These are phyloP conservation scores for Callaeas wilsoni DNA, from an alignment of 2,113 vertebrate species.

Conservation along the genomic window DNA sequence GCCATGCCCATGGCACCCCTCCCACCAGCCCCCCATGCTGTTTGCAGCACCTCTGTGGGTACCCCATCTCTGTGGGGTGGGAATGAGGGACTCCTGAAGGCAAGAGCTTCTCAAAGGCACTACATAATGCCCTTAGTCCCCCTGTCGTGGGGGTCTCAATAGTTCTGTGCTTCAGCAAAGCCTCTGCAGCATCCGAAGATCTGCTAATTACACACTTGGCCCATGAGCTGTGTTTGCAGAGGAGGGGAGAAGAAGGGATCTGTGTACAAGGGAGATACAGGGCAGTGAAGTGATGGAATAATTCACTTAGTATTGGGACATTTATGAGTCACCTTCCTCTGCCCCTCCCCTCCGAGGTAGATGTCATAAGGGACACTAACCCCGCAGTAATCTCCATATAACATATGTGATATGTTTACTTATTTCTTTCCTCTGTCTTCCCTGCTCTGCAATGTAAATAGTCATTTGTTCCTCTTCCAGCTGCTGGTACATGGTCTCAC, in stretches of 20 bases:
- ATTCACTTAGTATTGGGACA: constrained; percentile 28
- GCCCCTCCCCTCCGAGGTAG: constrained; percentile 29
- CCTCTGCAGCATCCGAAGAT: neutral
- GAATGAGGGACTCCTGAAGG: neutral
- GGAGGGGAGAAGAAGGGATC: neutral
- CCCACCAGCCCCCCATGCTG: rapidly evolving
- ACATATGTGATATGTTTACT: constrained; percentile 57
- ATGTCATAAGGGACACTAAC: constrained; percentile 38
- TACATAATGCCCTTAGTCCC: neutral
- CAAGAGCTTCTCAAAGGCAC: neutral
- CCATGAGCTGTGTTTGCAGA: neutral
- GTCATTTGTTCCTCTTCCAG: constrained; percentile 60
- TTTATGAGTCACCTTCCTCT: constrained; percentile 58
- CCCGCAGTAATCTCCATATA: neutral
- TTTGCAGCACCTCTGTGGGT: neutral
- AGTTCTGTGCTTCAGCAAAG: neutral
- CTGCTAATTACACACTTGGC: neutral
- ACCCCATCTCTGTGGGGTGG: neutral
- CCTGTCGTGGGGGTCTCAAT: neutral
- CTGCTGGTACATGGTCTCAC: constrained; percentile 60
- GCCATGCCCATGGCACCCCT: neutral
- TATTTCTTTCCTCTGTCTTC: constrained; percentile 54
- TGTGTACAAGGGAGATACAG: neutral
- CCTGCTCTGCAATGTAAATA: constrained; percentile 45
- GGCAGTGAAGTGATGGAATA: constrained; percentile 56